These are phyloP conservation scores for Chrysomela aeneicollis DNA, from an alignment of 2,888 invertebrate genomes.

Conservation along the genomic window DNA sequence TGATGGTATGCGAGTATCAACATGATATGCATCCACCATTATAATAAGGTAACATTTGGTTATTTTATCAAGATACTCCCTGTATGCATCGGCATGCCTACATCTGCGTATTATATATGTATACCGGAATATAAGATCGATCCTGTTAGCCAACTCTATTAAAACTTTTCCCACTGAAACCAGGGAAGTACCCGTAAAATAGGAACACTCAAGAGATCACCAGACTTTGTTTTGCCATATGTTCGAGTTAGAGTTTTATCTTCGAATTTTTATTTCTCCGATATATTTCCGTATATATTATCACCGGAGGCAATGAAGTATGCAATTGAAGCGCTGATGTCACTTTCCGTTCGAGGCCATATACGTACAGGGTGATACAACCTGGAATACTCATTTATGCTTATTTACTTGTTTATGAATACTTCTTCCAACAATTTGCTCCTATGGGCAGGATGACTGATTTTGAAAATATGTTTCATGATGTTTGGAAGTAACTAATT, in stretches of 20 bases:
- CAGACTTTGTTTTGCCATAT: constrained; percentile 27
- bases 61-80: not conserved
- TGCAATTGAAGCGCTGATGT: not conserved
- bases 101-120: constrained; percentile 24
- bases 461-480: too few species aligned
- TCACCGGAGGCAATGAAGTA: not conserved
- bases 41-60: too few species aligned
- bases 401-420: too few species aligned
- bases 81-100: constrained; percentile 10
- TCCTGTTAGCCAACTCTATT: constrained; percentile 30
- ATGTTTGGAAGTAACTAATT: too few species aligned
- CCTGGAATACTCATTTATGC: too few species aligned
- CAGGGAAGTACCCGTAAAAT: constrained; percentile 29
- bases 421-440: too few species aligned
- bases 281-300: constrained; percentile 16
- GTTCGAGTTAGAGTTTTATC: constrained; percentile 26
- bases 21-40: too few species aligned
- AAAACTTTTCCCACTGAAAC: constrained; percentile 32
- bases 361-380: too few species aligned
- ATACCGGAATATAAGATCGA: constrained; percentile 23
- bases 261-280: constrained; percentile 14
- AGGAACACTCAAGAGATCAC: constrained; percentile 30
- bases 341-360: too few species aligned
- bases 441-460: too few species aligned
- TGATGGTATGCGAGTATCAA: too few species aligned